A percentile compares a stretch with the other conserved stretches of the same genome.
Evolutionary conservation across 2,888 invertebrate species (phyloP).

Genomic region (Diloba caeruleocephala): DNA sequence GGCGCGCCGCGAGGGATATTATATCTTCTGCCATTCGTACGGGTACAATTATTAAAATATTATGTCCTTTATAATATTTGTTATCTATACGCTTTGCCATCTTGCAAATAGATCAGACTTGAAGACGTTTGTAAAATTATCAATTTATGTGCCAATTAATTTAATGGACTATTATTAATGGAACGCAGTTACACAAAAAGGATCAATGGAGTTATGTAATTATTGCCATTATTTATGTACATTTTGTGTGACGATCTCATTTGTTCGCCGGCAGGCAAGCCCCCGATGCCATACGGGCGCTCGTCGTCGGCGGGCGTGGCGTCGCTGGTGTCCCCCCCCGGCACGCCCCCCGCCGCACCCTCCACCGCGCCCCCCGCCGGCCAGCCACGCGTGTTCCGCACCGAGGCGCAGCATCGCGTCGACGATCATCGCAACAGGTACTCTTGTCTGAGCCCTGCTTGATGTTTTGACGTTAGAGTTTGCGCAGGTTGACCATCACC

Average conservation of each 20-base stretch:
- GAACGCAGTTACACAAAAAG: too few species aligned
- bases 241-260: not conserved
- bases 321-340: constrained; percentile 75
- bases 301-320: constrained; percentile 89
- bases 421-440: constrained; percentile 74
- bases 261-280: constrained; percentile 82
- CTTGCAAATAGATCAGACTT: too few species aligned
- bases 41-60: constrained; percentile 63
- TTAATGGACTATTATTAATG: too few species aligned
- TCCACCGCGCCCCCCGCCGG: constrained; percentile 45
- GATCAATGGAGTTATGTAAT: too few species aligned
- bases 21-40: constrained; percentile 92
- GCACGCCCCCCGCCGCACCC: constrained; percentile 69
- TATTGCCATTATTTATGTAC: too few species aligned
- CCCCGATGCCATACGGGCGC: constrained; percentile 91
- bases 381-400: constrained; percentile 77
- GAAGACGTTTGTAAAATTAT: too few species aligned
- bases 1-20: constrained; percentile 92
- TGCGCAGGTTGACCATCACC: too few species aligned
- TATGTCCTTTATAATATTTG: too few species aligned
- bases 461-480: too few species aligned
- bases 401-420: constrained; percentile 84
- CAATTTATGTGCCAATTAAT: too few species aligned
- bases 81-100: too few species aligned
- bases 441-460: too few species aligned